Conservation (phyloP, 2,797 vertebrate species). For the Coreius guichenoti region DNA sequence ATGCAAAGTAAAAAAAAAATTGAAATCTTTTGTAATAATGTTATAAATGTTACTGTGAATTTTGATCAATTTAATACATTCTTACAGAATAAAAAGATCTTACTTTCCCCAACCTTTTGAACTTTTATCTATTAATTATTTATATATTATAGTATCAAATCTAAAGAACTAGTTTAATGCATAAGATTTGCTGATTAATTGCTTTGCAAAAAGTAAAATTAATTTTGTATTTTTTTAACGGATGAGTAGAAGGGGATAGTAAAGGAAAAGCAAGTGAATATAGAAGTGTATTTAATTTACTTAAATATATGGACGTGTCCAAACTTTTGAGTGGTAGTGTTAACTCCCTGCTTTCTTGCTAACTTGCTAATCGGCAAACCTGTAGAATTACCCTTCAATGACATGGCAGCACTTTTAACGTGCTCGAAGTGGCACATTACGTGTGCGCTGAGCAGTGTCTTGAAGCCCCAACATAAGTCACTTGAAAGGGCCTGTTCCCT, state of each 20-base stretch:
- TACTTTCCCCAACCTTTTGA: neutral
- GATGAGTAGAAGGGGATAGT: neutral
- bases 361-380: neutral
- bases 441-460: neutral
- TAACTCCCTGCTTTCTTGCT: neutral
- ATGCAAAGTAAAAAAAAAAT: neutral
- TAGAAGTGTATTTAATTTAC: neutral
- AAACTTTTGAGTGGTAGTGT: slow-evolving; percentile 12
- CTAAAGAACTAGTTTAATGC: neutral
- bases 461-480: neutral
- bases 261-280: neutral
- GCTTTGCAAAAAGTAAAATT: neutral
- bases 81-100: neutral
- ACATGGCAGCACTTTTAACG: neutral
- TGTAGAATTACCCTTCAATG: neutral
- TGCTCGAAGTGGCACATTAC: neutral
- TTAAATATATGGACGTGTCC: neutral
- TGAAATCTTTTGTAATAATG: neutral
- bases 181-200: neutral
- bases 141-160: neutral
- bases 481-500: slow-evolving; percentile 24
- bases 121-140: neutral
- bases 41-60: neutral
- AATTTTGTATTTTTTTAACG: neutral
- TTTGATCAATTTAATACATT: neutral